phyloP scores from a whole-genome alignment of 2,113 vertebrate species.

The Dicaeum eximium region DNA sequence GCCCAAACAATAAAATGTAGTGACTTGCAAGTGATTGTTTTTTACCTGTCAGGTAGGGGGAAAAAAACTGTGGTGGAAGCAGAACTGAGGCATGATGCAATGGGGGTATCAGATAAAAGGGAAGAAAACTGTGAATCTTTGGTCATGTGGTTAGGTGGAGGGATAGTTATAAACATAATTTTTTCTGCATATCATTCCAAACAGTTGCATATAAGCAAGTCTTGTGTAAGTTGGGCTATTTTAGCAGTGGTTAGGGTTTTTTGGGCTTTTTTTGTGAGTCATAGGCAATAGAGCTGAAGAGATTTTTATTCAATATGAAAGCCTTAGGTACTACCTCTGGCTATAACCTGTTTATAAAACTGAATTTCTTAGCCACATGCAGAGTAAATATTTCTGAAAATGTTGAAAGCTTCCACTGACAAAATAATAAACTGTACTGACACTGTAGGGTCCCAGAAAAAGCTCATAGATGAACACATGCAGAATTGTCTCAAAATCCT shows the following conservation, averaged over 20 bases:
- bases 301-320: neutral
- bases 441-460: neutral
- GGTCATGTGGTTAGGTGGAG: neutral
- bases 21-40: neutral
- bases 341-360: neutral
- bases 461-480: neutral
- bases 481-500: neutral
- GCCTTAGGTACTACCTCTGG: neutral
- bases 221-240: neutral
- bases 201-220: neutral
- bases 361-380: neutral
- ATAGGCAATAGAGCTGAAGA: neutral
- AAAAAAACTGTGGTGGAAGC: neutral
- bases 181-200: neutral
- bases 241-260: neutral
- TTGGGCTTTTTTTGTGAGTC: neutral
- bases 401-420: neutral
- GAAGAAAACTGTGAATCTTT: neutral
- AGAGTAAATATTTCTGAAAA: neutral
- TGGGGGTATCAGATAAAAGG: neutral
- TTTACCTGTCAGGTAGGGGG: neutral
- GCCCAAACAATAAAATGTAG: neutral
- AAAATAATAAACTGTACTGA: neutral
- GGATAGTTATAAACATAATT: neutral
- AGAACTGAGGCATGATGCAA: neutral